Evolutionary conservation across 1,140 invertebrate species (phyloP).

Genomic region (Lordiphosa mommai): DNA sequence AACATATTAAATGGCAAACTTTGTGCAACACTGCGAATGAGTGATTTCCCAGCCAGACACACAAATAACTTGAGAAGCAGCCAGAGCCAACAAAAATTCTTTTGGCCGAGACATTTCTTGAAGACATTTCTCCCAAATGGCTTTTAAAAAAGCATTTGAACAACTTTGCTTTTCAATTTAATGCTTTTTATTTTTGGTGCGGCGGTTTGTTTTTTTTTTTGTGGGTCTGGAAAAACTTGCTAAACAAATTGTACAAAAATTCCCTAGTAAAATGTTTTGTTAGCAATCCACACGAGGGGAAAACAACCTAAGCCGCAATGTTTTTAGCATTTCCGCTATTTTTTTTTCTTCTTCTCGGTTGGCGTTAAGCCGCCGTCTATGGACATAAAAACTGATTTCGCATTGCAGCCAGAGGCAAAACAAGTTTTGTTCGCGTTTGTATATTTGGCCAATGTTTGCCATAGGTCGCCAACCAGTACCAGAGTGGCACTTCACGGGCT

Average conservation of each 20-base stretch:
- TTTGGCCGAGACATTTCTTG: conserved; percentile 1
- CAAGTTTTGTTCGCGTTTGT: conserved; percentile 43
- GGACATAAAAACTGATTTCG: conserved; percentile 41
- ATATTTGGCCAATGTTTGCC: conserved; percentile 50
- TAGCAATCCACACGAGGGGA: conserved; percentile 7
- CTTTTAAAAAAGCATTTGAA: conserved; percentile 14
- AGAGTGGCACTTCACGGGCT: conserved; percentile 33
- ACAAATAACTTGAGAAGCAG: no score
- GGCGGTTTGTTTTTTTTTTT: background rate
- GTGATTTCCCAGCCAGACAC: conserved; percentile 8
- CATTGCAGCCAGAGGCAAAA: conserved; percentile 45
- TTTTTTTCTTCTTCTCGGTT: conserved; percentile 16
- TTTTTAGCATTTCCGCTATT: conserved; percentile 46
- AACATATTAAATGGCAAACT: conserved; percentile 4
- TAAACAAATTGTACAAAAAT: conserved; percentile 49
- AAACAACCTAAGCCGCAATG: conserved; percentile 34
- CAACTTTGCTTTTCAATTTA: conserved; percentile 16
- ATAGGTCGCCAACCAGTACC: conserved; percentile 26
- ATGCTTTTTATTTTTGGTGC: conserved; percentile 5
- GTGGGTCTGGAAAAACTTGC: conserved; percentile 25
- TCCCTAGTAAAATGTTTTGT: conserved; percentile 16
- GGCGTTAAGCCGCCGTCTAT: conserved; percentile 16
- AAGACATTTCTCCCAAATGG: conserved; percentile 7
- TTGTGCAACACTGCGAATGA: conserved; percentile 39
- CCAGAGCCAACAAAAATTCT: background rate